A percentile compares a stretch with the other conserved stretches of the same genome.
These are phyloP conservation scores for Sceloporus tristichus DNA, from an alignment of 2,113 vertebrate species.

Conservation along the genomic window DNA sequence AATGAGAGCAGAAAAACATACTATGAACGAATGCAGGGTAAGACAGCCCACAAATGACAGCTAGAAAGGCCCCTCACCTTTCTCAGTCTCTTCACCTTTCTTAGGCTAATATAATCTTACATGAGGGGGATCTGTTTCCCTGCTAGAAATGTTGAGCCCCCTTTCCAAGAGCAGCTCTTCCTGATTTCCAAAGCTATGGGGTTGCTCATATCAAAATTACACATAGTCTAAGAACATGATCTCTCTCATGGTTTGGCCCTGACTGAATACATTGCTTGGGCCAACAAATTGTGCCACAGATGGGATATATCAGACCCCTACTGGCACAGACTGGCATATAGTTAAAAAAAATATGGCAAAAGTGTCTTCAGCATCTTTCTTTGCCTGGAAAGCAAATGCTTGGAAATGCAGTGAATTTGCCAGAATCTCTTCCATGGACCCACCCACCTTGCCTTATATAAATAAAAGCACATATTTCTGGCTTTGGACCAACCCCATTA, in stretches of 20 bases:
- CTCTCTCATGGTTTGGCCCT: neutral
- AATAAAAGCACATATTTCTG: neutral
- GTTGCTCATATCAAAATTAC: neutral
- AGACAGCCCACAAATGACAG: neutral
- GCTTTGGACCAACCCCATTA: no score
- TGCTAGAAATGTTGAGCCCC: neutral
- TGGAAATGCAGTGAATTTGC: neutral
- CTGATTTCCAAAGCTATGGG: neutral
- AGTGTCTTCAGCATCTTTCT: neutral
- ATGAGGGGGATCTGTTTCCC: neutral
- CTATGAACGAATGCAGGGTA: neutral
- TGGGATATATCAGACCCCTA: neutral
- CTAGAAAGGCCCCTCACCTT: neutral
- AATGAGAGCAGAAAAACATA: neutral
- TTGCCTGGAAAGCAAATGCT: neutral
- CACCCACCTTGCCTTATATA: neutral
- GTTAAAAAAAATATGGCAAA: neutral
- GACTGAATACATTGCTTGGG: neutral
- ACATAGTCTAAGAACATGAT: neutral
- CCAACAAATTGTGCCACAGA: neutral
- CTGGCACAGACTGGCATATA: neutral
- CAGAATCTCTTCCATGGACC: neutral
- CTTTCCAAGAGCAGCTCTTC: neutral
- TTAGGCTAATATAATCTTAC: no score
- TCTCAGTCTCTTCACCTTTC: neutral